Conservation (phyloP, 1,140 invertebrate genomes). For the Euura lappo region DNA sequence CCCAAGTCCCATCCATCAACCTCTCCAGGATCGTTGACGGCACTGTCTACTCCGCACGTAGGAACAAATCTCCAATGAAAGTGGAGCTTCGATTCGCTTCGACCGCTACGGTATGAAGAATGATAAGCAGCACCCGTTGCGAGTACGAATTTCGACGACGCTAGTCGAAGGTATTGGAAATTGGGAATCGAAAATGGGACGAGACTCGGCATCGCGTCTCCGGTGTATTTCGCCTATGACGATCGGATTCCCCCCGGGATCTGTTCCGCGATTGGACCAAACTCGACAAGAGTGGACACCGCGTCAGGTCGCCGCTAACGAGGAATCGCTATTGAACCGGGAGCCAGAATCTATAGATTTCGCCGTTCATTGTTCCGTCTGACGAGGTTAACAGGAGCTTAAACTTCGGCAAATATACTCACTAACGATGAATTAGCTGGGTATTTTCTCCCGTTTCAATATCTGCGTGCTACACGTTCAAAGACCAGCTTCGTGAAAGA, state of each 20-base stretch:
- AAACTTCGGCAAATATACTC: not conserved
- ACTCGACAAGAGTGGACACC: not conserved
- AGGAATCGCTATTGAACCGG: not conserved
- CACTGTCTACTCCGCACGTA: too few relatives aligned
- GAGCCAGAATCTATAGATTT: not conserved
- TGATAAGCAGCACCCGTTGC: too few relatives aligned
- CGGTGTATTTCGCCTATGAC: not conserved
- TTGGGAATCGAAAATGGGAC: not conserved
- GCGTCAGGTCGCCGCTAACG: not conserved
- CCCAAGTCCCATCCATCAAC: not conserved
- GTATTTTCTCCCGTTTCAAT: not conserved
- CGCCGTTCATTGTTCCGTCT: not conserved
- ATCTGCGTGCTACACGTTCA: not conserved
- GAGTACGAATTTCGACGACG: too few relatives aligned
- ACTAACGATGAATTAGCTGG: not conserved
- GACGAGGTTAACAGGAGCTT: not conserved
- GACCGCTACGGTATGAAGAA: too few relatives aligned
- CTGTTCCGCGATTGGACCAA: not conserved
- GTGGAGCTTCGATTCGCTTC: too few relatives aligned
- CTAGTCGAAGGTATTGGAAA: too few relatives aligned
- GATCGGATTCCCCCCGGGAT: not conserved
- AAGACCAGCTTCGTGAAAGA: not conserved
- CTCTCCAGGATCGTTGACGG: not conserved
- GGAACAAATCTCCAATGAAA: too few relatives aligned
- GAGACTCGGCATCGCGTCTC: not conserved